phyloP scores from a whole-genome alignment of 1,140 invertebrate genomes.

The Oedothorax gibbosus region DNA sequence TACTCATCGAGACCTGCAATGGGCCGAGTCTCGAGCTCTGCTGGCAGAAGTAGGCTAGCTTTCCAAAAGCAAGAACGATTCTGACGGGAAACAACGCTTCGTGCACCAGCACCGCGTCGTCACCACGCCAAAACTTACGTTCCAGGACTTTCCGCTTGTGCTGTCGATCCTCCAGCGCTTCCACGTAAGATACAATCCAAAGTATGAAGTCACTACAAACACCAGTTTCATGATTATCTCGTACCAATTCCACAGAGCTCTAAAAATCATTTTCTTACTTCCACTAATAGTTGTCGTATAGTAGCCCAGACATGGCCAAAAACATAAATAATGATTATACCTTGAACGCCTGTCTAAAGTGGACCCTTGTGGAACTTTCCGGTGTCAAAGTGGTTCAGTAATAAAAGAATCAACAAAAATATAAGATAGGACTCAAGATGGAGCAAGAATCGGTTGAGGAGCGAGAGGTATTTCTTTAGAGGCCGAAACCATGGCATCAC shows the following conservation, averaged over 20 bases:
- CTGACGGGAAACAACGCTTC: too few species aligned
- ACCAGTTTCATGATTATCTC: constrained; percentile 68
- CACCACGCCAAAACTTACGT: too few species aligned
- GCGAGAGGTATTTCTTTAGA: too few species aligned
- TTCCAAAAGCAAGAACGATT: constrained; percentile 78
- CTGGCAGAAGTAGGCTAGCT: constrained; percentile 36
- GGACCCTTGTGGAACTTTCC: constrained; percentile 68
- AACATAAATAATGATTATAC: too few species aligned
- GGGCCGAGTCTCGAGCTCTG: constrained; percentile 40
- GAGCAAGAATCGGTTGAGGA: too few species aligned
- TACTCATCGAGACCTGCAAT: constrained; percentile 40
- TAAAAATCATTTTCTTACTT: constrained; percentile 35
- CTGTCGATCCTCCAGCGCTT: too few species aligned
- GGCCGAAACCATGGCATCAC: too few species aligned
- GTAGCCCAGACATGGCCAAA: constrained; percentile 35
- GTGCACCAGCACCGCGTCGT: too few species aligned
- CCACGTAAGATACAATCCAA: too few species aligned
- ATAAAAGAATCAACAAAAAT: constrained; percentile 73
- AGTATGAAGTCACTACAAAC: too few species aligned
- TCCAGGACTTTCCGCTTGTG: too few species aligned
- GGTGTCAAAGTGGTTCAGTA: constrained; percentile 72
- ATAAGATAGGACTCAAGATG: too few species aligned
- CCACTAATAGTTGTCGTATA: background rate
- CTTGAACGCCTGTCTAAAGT: constrained; percentile 70
- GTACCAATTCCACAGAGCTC: constrained; percentile 63